Evolutionary conservation across 2,113 vertebrate species (phyloP).

Genomic region (Cochlearius cochlearius): DNA sequence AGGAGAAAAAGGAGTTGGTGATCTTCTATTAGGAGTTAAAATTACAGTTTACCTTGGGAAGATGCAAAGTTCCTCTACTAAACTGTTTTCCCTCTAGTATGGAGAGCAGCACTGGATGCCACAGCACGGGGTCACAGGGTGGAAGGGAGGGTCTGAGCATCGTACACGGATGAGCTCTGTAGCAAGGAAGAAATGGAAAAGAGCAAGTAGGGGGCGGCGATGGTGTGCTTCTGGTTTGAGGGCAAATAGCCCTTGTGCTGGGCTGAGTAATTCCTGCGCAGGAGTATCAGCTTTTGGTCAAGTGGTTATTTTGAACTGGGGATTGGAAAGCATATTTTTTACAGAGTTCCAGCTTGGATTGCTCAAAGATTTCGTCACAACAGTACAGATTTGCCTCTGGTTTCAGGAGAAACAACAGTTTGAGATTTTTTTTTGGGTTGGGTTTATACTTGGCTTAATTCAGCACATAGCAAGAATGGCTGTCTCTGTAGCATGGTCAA

Average conservation of each 20-base stretch:
- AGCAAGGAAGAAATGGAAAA: neutral
- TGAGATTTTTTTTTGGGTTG: neutral
- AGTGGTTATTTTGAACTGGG: neutral
- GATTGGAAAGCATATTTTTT: neutral
- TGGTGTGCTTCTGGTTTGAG: neutral
- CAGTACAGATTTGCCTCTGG: neutral
- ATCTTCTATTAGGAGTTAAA: neutral
- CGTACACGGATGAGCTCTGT: neutral
- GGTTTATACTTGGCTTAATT: neutral
- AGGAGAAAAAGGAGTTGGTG: neutral
- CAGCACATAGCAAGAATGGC: neutral
- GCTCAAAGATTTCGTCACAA: neutral
- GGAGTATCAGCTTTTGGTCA: neutral
- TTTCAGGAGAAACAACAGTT: neutral
- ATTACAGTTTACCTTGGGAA: neutral
- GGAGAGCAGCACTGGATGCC: neutral
- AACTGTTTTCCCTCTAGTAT: neutral
- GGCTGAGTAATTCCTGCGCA: neutral
- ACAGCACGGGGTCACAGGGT: neutral
- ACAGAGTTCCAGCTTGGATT: neutral
- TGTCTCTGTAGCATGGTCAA: neutral
- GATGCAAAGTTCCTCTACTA: neutral
- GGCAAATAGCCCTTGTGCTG: neutral
- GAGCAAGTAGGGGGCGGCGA: neutral
- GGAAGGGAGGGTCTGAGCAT: neutral